A percentile compares a stretch with the other conserved stretches of the same genome.
phyloP scores from a whole-genome alignment of 2,113 vertebrate species.

The Nicator chloris region DNA sequence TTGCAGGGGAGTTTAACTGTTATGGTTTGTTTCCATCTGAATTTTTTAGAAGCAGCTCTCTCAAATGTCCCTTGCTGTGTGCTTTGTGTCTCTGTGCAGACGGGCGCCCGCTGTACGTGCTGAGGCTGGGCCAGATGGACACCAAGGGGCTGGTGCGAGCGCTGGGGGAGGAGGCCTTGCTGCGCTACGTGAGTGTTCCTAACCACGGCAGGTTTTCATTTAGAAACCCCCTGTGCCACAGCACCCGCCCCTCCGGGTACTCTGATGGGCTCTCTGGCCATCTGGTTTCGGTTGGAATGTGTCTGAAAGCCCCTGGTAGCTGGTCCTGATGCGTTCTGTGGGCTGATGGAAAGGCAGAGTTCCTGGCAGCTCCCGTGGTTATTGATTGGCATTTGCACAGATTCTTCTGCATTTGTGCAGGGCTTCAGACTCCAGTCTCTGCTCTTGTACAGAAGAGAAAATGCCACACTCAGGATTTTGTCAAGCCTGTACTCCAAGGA shows the following conservation, averaged over 20 bases:
- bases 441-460: background rate
- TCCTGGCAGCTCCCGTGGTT: background rate
- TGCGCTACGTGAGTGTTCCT: slow-evolving; percentile 85
- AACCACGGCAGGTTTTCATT: rapidly evolving
- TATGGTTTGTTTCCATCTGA: background rate
- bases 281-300: background rate
- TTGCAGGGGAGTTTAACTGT: background rate
- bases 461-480: background rate
- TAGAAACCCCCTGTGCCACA: background rate
- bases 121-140: slow-evolving; percentile 96
- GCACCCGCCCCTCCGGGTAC: background rate
- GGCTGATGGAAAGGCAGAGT: background rate
- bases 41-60: background rate
- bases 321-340: background rate
- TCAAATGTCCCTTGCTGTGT: background rate
- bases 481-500: background rate
- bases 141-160: slow-evolving; percentile 93
- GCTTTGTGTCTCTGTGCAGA: slow-evolving; percentile 69
- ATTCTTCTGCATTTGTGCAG: background rate
- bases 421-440: background rate
- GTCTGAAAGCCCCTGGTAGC: background rate
- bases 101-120: slow-evolving; percentile 90
- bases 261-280: background rate
- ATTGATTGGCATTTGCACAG: background rate
- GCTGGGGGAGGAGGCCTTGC: slow-evolving; percentile 88